Evolutionary conservation across 2,113 vertebrate genomes (phyloP), one percentile per base, ranked within the genome.

Genomic region (Burhinus bistriatus): DNA sequence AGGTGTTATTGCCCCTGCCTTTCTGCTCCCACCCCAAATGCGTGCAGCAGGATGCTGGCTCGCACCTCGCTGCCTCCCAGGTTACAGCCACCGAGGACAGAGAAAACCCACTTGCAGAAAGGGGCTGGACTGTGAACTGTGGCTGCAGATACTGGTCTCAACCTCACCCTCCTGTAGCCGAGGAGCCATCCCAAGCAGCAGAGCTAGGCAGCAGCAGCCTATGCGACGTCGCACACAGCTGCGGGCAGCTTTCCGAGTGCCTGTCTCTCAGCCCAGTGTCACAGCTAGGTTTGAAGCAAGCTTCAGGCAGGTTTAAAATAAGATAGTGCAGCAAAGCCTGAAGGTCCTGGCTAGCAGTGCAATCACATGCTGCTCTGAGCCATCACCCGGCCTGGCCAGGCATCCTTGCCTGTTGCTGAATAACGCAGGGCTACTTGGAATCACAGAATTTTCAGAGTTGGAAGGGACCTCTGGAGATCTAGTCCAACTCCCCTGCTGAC

Each of bases 321-420:
- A 71, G 52, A 70, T 4, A 21, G 26, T 2, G 12, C 5, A 64
- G 72, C 1, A 9, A 45, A 54, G 7, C 22, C 54, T 15, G 29
- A 85, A 77, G 64, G 51, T 40, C 38, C 55, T 21, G 23, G 16
- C 25, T 49, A 59, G 51, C 4, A 9, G 47, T 5, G 15, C 36
- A 61, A 70, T 26, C 1, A 0, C 47, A 44, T 0, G 0, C 23
- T 52, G 25, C 36, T 79, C 83, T 11, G 36, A 93, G 59, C 36
- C 51, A 34, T 17, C 45, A 38, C 14, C 30, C 15, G 15, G 27
- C 32, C 76, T 86, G 57, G 7, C 6, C 64, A 61, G 64, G 22
- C 19, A 72, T 76, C 47, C 64, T 73, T 2, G 2, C 27, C 22
- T 25, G 6, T 10, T 65, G 25, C 45, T 61, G 80, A 61, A n/a